Base-by-base conservation (phyloP, 2,113 vertebrate genomes). In the Cephalopterus ornatus region DNA sequence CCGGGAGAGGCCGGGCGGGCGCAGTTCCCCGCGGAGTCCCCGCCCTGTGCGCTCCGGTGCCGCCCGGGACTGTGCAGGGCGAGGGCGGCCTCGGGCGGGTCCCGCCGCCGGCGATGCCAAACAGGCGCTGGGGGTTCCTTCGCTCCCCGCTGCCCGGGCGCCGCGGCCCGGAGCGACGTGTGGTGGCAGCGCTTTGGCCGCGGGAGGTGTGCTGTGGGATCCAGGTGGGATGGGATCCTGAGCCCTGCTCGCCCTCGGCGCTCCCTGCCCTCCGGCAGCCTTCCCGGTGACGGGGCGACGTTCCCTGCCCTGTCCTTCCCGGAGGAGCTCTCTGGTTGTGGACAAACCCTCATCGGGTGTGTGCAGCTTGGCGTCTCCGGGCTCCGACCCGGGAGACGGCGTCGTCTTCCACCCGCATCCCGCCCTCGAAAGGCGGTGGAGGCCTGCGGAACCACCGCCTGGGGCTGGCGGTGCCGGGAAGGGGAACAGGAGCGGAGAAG, bases 321-420 rank as follows among this genome's bases (percentile, higher is more conserved):
- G 3, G n/a, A 2, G 63, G 32, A 56, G 37, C 41, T 15, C 16
- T 9, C 15, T 5, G 35, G 1, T 9, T 5, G 33, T 11, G 20
- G 30, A 5, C 18, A 1, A 13, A 1, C 11, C 47, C 15, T n/a
- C 5, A 0, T 5, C 5, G 42, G 37, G 37, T 58, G 21, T 18
- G 47, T 24, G 59, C 39, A 5, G 6, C 14, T 52, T 1, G 42
- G 61, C 74, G 11, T 44, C 59, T 39, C 11, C 14, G 0, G 35
- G 15, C 21, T 44, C 9, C 9, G 4, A 11, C 8, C 11, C n/a
- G 14, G 52, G 28, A 11, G 32, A 1, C 3, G 7, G 27, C 2
- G 7, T 8, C 8, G 19, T 26, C 9, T 39, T 18, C 6, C 6
- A 1, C 14, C 14, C 6, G 11, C 46, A 59, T 50, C 67, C 37